Evolutionary conservation across 2,113 vertebrate genomes (phyloP), one percentile per base, ranked within the genome.

Genomic region (Bubo scandiacus): DNA sequence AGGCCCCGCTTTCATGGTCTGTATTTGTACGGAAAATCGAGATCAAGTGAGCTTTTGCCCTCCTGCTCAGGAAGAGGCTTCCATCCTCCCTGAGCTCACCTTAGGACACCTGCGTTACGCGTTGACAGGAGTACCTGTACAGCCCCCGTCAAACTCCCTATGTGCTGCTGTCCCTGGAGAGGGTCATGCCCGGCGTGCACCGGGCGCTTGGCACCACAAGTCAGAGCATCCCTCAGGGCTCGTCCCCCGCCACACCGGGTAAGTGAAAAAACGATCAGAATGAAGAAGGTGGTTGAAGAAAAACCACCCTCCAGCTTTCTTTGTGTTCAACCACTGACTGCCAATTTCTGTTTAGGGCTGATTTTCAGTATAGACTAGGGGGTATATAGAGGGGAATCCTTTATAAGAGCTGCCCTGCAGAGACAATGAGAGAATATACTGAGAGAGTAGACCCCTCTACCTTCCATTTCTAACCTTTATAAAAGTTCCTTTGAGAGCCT

Each of bases 111-210:
- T 16, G 18, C 0, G 0, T 5, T 43, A 51, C 3, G 8, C 61
- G 52, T 45, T 52, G 71, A 16, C 29, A 73, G 47, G 8, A 34
- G 25, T 6, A 2, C 5, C 21, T 47, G 45, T 47, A 21, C 45
- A 5, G 5, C 15, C 57, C 36, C 70, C 22, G 38, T 12, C 38
- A 22, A 59, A 25, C 2, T 32, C 42, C 27, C 21, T 36, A 0
- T 21, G 12, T 47, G 67, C 34, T 1, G 2, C 40, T 21, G 6
- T 43, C 40, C 80, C 47, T 32, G 11, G 45, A 51, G 62, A 12
- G 10, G 45, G 7, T 14, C 11, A 1, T 6, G 4, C 36, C 72
- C 30, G 16, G 45, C 22, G 7, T 2, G 0, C 14, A 32, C 38
- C 29, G 11, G 30, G 49, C 12, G 11, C 68, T 7, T 18, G n/a